Conservation (phyloP, 2,888 invertebrate genomes). For the Cerastoderma edule region DNA sequence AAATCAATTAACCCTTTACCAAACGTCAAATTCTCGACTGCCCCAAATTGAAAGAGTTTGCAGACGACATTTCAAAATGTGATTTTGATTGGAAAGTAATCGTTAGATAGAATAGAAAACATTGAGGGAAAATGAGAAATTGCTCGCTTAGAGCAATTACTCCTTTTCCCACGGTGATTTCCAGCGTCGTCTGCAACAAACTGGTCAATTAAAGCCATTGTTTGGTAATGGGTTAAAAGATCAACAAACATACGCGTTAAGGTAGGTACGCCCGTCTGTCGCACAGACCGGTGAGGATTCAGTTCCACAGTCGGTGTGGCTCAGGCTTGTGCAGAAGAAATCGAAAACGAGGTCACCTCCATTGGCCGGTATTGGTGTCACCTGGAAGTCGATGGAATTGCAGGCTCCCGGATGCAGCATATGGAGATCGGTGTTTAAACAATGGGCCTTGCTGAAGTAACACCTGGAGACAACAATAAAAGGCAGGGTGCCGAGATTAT, state of each 20-base stretch:
- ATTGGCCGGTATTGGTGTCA: conserved; percentile 21
- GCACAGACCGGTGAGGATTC: conserved; percentile 12
- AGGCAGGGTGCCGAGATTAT: neutral
- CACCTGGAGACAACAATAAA: conserved; percentile 15
- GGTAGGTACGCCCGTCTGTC: conserved; percentile 24
- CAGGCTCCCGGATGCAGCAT: conserved; percentile 29
- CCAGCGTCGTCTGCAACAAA: too few species aligned
- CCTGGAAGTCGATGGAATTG: conserved; percentile 19
- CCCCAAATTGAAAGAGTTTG: too few species aligned
- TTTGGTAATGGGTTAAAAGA: too few species aligned
- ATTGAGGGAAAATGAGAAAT: too few species aligned
- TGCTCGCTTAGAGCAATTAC: too few species aligned
- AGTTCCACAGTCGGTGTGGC: conserved; percentile 12
- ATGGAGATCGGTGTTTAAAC: conserved; percentile 11
- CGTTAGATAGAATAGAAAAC: too few species aligned
- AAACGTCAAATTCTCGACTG: too few species aligned
- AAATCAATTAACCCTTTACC: too few species aligned
- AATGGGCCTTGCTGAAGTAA: conserved; percentile 30
- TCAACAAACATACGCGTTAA: conserved; percentile 20
- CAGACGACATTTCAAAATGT: too few species aligned
- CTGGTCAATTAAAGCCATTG: too few species aligned
- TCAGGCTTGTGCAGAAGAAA: conserved; percentile 30
- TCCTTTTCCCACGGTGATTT: too few species aligned
- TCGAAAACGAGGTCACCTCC: conserved; percentile 26
- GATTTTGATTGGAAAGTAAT: too few species aligned